Base-by-base conservation (phyloP, 2,113 vertebrate genomes). In the Lynx canadensis region DNA sequence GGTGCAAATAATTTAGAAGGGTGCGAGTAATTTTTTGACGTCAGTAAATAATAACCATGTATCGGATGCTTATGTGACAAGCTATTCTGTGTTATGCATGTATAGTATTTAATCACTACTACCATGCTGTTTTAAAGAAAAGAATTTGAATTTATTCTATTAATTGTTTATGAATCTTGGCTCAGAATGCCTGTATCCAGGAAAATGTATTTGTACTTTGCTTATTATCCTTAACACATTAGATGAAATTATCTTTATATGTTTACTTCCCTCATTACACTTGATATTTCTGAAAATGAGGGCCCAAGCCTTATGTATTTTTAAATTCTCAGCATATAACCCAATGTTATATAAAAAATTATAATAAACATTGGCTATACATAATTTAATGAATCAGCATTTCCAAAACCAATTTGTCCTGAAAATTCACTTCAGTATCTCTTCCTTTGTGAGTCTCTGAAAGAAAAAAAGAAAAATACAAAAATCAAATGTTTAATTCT, bases 281-380 rank as follows among this genome's bases (percentile, higher is more conserved):
- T 90, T 96, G 60, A 68, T 38, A 55, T 85, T 94, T 92, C 79
- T 95, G 41, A 91, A 96, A 95, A 93, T 48, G 87, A 94, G 38
- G 5, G 19, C 45, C 38, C 7, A 71, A 38, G 38, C 6, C 21
- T 57, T 85, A 55, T 41, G 91, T 96, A 89, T 63, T 82, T 95
- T 96, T 84, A 69, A 96, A 95, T 92, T 80, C 4, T 16, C 16
- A 76, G 15, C 48, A 78, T 8, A 36, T 12, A 90, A 63, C 9
- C 66, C 5, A 65, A 41, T 57, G 7, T 21, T 81, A 55, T 23
- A 41, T 76, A 84, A 88, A 84, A 97, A 79, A 81, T 45, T 45
- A 45, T 0, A 85, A 66, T 45, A 90, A 80, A 71, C 7, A 71
- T 38, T 66, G 50, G 9, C 50, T 31, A 81, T 23, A 60, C 3